phyloP scores from a whole-genome alignment of 2,888 invertebrate genomes.

The Pterostichus madidus region DNA sequence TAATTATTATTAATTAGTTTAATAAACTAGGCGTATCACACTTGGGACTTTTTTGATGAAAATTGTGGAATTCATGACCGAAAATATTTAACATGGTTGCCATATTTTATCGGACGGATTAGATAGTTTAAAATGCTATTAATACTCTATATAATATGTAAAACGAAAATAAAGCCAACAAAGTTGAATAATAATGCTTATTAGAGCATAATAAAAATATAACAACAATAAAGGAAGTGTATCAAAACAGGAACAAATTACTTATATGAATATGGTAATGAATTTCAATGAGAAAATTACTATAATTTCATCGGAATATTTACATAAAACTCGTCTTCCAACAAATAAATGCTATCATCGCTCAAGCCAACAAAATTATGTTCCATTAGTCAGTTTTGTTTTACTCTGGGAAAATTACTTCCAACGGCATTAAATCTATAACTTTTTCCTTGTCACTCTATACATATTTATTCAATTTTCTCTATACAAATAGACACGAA shows the following conservation, averaged over 20 bases:
- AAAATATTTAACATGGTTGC: conserved; percentile 5
- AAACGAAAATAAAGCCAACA: conserved; percentile 38
- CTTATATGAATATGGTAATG: conserved; percentile 63
- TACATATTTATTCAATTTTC: conserved; percentile 36
- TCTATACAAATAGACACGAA: background rate
- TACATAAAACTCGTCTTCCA: conserved; percentile 60
- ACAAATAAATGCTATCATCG: conserved; percentile 59
- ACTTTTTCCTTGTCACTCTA: conserved; percentile 21
- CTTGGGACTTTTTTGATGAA: too few species aligned
- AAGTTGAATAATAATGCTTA: conserved; percentile 53
- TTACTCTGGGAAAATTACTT: conserved; percentile 36
- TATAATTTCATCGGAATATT: conserved; percentile 55
- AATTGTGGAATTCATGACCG: conserved; percentile 32
- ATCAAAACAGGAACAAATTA: conserved; percentile 62
- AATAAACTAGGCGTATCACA: conserved; percentile 47
- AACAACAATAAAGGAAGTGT: conserved; percentile 60
- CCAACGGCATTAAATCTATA: conserved; percentile 10
- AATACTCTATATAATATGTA: conserved; percentile 45
- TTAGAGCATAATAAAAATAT: conserved; percentile 62
- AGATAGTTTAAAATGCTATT: conserved; percentile 44
- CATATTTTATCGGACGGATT: conserved; percentile 9
- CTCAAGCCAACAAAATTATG: conserved; percentile 52
- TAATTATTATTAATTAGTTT: conserved; percentile 45
- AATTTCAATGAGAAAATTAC: conserved; percentile 61
- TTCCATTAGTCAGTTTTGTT: conserved; percentile 47